Evolutionary conservation across 2,797 vertebrate species (phyloP).

Genomic region (Hypotaenidia philippensis): DNA sequence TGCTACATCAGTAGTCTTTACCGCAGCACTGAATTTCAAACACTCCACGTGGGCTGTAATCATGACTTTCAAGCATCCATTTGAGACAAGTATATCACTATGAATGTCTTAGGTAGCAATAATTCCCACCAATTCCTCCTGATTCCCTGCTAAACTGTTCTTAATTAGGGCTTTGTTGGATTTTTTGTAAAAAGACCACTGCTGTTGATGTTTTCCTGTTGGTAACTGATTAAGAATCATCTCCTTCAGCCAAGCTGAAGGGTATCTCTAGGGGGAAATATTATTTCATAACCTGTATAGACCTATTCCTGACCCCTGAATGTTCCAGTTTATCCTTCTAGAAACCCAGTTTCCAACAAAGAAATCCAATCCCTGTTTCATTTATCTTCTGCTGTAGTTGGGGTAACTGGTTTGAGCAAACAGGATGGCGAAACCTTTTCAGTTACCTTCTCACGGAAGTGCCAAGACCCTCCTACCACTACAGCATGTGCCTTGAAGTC

Average conservation of each 20-base stretch:
- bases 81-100: neutral
- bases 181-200: neutral
- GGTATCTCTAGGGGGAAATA: neutral
- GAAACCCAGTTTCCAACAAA: neutral
- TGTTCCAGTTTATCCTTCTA: neutral
- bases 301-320: neutral
- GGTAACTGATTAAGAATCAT: neutral
- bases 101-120: neutral
- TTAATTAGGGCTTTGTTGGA: neutral
- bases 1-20: neutral
- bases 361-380: neutral
- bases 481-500: slow-evolving; percentile 98
- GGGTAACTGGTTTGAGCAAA: neutral
- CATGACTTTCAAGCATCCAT: neutral
- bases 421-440: neutral
- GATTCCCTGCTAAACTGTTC: neutral
- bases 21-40: neutral
- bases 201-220: neutral
- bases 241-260: neutral
- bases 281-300: neutral
- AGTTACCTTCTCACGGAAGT: slow-evolving; percentile 95
- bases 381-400: neutral
- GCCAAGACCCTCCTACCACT: slow-evolving; percentile 96
- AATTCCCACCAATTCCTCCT: neutral
- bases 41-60: neutral